Conservation (phyloP, 2,797 vertebrate species). For the Enteromius argenteus region DNA sequence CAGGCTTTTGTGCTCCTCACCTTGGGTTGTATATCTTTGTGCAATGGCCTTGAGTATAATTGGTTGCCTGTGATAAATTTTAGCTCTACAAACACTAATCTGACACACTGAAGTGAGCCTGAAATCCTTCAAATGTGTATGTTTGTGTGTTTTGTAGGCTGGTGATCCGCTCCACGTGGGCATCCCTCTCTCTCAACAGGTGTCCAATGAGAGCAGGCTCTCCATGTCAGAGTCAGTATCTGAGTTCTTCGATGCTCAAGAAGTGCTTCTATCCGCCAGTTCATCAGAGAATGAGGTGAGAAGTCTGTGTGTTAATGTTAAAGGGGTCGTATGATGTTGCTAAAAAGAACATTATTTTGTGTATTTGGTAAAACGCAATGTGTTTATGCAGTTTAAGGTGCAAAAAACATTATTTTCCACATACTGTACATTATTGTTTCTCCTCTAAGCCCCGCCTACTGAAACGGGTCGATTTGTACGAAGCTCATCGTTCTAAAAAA, state of each 20-base stretch:
- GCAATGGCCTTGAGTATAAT: neutral
- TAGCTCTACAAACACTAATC: neutral
- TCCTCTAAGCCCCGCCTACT: too few relatives aligned
- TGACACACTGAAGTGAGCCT: neutral
- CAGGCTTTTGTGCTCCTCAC: constrained; percentile 2
- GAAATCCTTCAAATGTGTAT: neutral
- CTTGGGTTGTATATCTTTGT: neutral
- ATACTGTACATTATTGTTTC: too few relatives aligned
- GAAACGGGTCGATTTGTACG: too few relatives aligned
- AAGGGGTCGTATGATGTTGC: neutral
- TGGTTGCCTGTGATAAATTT: neutral
- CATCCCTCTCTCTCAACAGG: constrained; percentile 95
- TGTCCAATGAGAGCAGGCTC: constrained; percentile 95
- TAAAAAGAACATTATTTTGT: too few relatives aligned
- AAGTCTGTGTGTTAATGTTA: neutral
- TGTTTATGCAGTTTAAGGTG: too few relatives aligned
- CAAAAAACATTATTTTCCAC: too few relatives aligned
- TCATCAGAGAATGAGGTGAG: constrained; percentile 95
- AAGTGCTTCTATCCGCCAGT: constrained; percentile 97
- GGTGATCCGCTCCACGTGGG: constrained; percentile 88
- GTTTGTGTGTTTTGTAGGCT: constrained; percentile 77
- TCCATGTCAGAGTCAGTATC: constrained; percentile 99
- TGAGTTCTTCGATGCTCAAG: constrained; percentile 99
- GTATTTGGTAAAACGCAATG: too few relatives aligned
- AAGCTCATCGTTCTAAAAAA: too few relatives aligned